These are phyloP conservation scores for Tangara arthus DNA, from an alignment of 2,797 vertebrate species.

Conservation along the genomic window DNA sequence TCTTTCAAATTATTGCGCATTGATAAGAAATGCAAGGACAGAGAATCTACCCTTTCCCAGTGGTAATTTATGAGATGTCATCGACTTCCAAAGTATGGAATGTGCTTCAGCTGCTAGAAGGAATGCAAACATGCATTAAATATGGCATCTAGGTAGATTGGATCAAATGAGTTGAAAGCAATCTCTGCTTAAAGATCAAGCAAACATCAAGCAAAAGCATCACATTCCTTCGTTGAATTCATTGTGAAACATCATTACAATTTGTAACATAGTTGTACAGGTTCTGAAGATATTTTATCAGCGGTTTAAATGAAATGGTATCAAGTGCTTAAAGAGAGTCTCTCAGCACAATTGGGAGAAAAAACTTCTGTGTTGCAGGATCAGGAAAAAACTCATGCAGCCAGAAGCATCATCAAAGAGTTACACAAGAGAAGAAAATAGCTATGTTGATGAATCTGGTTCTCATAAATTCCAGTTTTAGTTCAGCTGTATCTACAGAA, in stretches of 20 bases:
- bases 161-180: background rate
- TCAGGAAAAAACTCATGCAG: background rate
- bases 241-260: background rate
- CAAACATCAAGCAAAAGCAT: fast-evolving
- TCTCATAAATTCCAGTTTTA: background rate
- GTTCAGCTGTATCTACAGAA: background rate
- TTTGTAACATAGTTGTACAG: background rate
- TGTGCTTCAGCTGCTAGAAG: background rate
- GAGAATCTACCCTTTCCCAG: background rate
- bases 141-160: background rate
- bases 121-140: background rate
- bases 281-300: background rate
- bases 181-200: background rate
- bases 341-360: background rate
- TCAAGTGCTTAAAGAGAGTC: background rate
- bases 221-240: fast-evolving
- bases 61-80: background rate
- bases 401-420: background rate
- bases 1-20: background rate
- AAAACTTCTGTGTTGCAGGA: background rate
- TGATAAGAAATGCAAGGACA: background rate
- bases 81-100: background rate
- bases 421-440: background rate
- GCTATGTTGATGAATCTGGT: background rate
- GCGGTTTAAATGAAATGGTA: background rate